phyloP scores from a whole-genome alignment of 2,888 invertebrate species.

The Drosophila heteroneura region DNA sequence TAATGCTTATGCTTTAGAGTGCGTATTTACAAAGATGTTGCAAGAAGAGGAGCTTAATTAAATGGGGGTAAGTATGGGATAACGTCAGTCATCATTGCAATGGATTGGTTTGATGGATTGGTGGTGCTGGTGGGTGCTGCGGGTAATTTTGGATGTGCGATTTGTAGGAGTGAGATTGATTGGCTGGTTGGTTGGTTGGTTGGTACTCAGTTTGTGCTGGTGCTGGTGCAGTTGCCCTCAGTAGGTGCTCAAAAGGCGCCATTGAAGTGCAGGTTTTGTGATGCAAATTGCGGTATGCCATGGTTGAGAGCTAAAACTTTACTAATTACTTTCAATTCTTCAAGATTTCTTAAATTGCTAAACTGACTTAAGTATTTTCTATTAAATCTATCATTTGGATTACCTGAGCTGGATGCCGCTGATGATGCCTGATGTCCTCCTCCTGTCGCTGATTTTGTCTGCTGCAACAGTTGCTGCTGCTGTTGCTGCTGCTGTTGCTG shows the following conservation, averaged over 20 bases:
- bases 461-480: slow-evolving; percentile 48
- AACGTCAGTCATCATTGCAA: slow-evolving; percentile 39
- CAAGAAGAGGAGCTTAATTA: slow-evolving; percentile 64
- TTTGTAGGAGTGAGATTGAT: slow-evolving; percentile 30
- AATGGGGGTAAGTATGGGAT: slow-evolving; percentile 22
- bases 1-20: slow-evolving; percentile 66
- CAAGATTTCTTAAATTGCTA: slow-evolving; percentile 85
- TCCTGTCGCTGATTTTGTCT: slow-evolving; percentile 37
- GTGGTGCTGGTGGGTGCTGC: slow-evolving; percentile 31
- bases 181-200: slow-evolving; percentile 43
- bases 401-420: slow-evolving; percentile 68
- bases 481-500: slow-evolving; percentile 45
- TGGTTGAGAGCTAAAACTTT: slow-evolving; percentile 93
- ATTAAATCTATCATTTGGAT: slow-evolving; percentile 58
- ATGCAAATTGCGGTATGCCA: slow-evolving; percentile 86
- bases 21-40: slow-evolving; percentile 78
- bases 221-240: slow-evolving; percentile 50
- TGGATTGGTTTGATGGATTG: slow-evolving; percentile 19
- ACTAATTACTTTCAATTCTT: slow-evolving; percentile 92
- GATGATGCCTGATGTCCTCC: slow-evolving; percentile 7
- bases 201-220: slow-evolving; percentile 45
- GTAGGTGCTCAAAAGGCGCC: slow-evolving; percentile 74
- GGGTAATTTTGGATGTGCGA: slow-evolving; percentile 49
- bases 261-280: slow-evolving; percentile 82
- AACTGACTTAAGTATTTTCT: slow-evolving; percentile 70